Conservation (phyloP, 2,113 vertebrate genomes). For the Hystrix brachyura region DNA sequence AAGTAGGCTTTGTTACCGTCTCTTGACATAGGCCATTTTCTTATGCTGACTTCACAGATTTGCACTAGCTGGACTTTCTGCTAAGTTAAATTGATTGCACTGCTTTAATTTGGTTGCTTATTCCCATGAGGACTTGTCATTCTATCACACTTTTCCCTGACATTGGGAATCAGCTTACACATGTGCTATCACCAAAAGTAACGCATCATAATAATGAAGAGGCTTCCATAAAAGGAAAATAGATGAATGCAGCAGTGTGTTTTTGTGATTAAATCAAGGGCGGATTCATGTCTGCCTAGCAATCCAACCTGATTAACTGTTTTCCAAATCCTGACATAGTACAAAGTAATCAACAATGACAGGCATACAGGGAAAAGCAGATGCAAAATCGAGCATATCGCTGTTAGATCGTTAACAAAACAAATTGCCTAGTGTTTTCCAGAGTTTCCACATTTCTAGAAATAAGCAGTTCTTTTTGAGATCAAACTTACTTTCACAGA, state of each 20-base stretch:
- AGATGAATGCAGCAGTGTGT: slow-evolving; percentile 73
- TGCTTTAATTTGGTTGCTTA: slow-evolving; percentile 21
- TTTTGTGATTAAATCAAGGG: slow-evolving; percentile 83
- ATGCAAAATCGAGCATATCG: slow-evolving; percentile 43
- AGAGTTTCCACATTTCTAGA: slow-evolving; percentile 15
- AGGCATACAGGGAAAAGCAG: slow-evolving; percentile 74
- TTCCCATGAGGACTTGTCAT: slow-evolving; percentile 26
- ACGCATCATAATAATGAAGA: slow-evolving; percentile 64
- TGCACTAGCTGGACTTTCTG: neutral
- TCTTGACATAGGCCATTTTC: neutral
- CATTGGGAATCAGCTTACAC: slow-evolving; percentile 73
- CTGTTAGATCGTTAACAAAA: slow-evolving; percentile 73
- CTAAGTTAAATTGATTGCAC: neutral
- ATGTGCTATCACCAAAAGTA: neutral
- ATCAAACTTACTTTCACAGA: slow-evolving; percentile 57
- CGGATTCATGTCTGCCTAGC: slow-evolving; percentile 74
- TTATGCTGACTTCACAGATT: neutral
- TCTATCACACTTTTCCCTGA: slow-evolving; percentile 77
- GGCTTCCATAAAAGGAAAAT: slow-evolving; percentile 63
- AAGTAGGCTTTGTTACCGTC: neutral
- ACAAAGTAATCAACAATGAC: slow-evolving; percentile 72
- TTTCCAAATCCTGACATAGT: slow-evolving; percentile 76
- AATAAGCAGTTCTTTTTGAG: slow-evolving; percentile 45
- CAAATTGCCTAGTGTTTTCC: slow-evolving; percentile 39
- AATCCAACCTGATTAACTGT: slow-evolving; percentile 81